Evolutionary conservation across 2,888 invertebrate genomes (phyloP), one percentile per base, ranked within the genome.

Genomic region (Noctua pronuba): DNA sequence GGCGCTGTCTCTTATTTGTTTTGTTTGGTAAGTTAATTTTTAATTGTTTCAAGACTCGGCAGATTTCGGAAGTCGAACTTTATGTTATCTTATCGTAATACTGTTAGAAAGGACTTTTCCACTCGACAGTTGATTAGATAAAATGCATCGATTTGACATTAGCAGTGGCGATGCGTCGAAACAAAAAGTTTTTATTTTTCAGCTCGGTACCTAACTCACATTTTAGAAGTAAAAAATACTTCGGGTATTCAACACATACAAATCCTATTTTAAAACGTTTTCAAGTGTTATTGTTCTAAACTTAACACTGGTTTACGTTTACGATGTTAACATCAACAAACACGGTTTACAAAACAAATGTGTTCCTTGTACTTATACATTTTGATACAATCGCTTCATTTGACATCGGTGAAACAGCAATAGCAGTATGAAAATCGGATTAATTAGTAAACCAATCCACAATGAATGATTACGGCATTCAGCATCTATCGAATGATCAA

Each of bases 21-120:
- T 86, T 77, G 73, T 70, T 87, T 77, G 90, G 90, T 90, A 88
- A 90, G 90, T 90, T 60, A 52, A 74, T 86, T 78, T 77, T 60
- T 31, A 78, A 80, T 75, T 74, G 79, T 75, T 77, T 73, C 18
- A 52, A 55, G 49, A n/a, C 18, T 66, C 11, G 18, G 46, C 16
- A 62, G 35, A 71, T 69, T 77, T 62, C 41, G n/a, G 44, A 70
- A 68, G 66, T 35, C 16, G 28, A 73, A 52, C 28, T 69, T 77
- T 75, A 4, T 67, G 31, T 74, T 83, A 84, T 87, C 88, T 79
- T 65, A 79, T 73, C 46, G n/a, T 31, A 31, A 62, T 58, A 66
- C 31, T 60, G 21, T 44, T 38, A 44, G 8, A 46, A 67, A 18
- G 44, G 52, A 41, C 18, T 21, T 35, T 44, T 7, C 35, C 4